Conservation (phyloP, 2,797 vertebrate genomes). For the Semotilus atromaculatus region DNA sequence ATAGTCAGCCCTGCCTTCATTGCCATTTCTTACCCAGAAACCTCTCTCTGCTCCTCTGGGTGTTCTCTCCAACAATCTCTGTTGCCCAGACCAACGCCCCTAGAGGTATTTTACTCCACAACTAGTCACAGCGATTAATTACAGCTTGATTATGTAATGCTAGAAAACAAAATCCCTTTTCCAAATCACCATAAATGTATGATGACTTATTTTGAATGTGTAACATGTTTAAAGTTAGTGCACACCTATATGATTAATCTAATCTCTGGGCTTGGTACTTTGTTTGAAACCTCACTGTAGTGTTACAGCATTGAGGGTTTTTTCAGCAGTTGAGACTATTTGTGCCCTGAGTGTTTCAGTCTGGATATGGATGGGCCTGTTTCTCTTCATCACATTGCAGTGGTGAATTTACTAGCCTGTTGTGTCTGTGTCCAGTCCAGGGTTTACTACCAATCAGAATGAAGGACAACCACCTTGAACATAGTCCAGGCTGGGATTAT, state of each 20-base stretch:
- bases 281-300: neutral
- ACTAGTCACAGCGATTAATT: slow-evolving; percentile 26
- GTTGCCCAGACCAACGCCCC: slow-evolving; percentile 39
- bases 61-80: neutral
- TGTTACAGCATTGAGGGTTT: neutral
- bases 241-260: slow-evolving; percentile 11
- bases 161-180: slow-evolving; percentile 7
- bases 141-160: slow-evolving; percentile 61
- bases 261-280: neutral
- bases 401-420: slow-evolving; percentile 10
- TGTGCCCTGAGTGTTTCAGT: slow-evolving; percentile 24
- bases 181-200: neutral
- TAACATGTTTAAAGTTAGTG: neutral
- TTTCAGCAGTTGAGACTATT: slow-evolving; percentile 27
- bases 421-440: slow-evolving; percentile 29
- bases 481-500: slow-evolving; percentile 52
- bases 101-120: slow-evolving; percentile 20
- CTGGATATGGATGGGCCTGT: slow-evolving; percentile 31
- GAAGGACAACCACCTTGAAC: slow-evolving; percentile 15
- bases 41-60: slow-evolving; percentile 35
- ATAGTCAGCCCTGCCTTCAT: slow-evolving; percentile 26
- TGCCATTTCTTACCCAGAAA: slow-evolving; percentile 63
- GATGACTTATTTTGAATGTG: neutral
- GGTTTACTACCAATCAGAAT: slow-evolving; percentile 31
- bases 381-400: slow-evolving; percentile 16